These are phyloP conservation scores for Hylomyscus alleni DNA, from an alignment of 2,797 vertebrate genomes.

Conservation along the genomic window DNA sequence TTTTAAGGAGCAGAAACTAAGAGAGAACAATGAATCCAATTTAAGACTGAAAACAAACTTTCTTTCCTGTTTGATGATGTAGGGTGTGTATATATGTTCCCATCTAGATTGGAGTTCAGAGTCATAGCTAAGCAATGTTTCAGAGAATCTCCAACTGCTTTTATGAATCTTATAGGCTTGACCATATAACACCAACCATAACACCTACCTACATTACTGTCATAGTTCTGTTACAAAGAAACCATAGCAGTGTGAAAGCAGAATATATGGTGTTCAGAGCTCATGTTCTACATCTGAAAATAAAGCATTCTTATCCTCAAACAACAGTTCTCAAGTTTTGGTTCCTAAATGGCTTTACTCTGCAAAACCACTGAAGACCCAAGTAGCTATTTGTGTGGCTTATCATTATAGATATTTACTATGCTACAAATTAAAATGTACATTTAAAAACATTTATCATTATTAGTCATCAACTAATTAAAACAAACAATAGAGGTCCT, in stretches of 20 bases:
- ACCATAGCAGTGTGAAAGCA: background rate
- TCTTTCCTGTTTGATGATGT: background rate
- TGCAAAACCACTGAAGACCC: background rate
- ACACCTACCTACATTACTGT: background rate
- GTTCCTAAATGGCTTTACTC: background rate
- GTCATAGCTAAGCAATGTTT: background rate
- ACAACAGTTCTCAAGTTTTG: background rate
- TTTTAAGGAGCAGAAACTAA: slow-evolving; percentile 29
- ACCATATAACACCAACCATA: background rate
- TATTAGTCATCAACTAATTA: background rate
- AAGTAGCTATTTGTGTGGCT: background rate
- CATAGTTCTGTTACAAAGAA: background rate
- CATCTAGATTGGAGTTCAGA: background rate
- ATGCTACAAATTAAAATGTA: background rate
- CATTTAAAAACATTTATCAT: background rate
- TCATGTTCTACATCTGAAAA: background rate
- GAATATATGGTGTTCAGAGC: background rate
- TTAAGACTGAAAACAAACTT: slow-evolving; percentile 31
- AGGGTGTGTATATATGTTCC: background rate
- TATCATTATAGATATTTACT: background rate
- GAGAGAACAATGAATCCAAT: background rate
- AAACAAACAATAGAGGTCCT: background rate
- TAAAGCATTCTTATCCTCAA: background rate
- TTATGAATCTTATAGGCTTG: background rate
- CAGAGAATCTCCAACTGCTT: background rate